Evolutionary conservation across 2,888 invertebrate genomes (phyloP).

Genomic region (Agriopis aurantiaria): DNA sequence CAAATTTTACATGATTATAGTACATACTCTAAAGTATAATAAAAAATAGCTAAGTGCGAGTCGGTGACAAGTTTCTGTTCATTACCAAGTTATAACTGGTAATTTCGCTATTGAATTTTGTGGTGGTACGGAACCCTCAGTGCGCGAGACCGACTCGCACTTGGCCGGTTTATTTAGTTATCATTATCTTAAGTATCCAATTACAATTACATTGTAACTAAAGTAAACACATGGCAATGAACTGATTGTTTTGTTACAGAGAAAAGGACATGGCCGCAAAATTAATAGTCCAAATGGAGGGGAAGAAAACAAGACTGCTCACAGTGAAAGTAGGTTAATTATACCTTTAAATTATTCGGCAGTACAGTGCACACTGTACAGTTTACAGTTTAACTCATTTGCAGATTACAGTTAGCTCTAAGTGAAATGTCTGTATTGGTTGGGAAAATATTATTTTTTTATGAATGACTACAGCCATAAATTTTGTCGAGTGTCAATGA

Average conservation of each 20-base stretch:
- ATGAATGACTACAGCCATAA: background rate
- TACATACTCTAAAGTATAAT: too few relatives aligned
- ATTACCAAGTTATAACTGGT: too few relatives aligned
- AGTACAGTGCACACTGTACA: conserved; percentile 1
- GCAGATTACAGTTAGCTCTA: conserved; percentile 18
- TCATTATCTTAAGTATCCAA: too few relatives aligned
- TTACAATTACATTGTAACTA: background rate
- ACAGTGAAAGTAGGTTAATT: conserved; percentile 89
- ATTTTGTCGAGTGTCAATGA: too few relatives aligned
- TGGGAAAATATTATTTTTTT: background rate
- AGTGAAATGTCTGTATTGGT: conserved; percentile 4
- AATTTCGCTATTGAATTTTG: too few relatives aligned
- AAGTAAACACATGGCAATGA: background rate
- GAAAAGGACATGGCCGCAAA: conserved; percentile 94
- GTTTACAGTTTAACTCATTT: conserved; percentile 16
- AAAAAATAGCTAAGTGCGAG: too few relatives aligned
- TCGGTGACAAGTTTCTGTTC: too few relatives aligned
- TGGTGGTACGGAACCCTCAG: too few relatives aligned
- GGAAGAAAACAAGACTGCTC: conserved; percentile 92
- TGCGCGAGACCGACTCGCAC: too few relatives aligned
- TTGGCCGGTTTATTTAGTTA: too few relatives aligned
- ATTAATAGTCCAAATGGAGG: conserved; percentile 94
- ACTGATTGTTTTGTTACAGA: conserved; percentile 83
- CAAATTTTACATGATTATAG: too few relatives aligned
- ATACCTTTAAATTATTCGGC: conserved; percentile 22